Evolutionary conservation across 1,140 invertebrate genomes (phyloP).

Genomic region (Drosophila sp.): DNA sequence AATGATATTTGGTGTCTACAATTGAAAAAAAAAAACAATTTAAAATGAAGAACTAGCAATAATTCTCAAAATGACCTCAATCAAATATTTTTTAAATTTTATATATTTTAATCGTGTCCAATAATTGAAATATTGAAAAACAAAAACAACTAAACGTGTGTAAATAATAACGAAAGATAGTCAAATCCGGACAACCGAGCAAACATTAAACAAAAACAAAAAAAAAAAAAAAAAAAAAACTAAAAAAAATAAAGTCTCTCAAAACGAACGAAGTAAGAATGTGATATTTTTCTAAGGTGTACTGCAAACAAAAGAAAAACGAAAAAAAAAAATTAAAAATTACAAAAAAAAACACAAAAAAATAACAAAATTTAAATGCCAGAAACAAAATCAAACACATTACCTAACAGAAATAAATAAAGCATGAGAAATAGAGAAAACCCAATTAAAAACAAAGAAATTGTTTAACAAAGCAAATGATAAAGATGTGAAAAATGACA

Average conservation of each 20-base stretch:
- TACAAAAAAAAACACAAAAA: conserved; percentile 22
- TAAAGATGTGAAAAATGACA: conserved; percentile 48
- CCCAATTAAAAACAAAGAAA: conserved; percentile 38
- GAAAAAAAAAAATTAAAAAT: conserved; percentile 43
- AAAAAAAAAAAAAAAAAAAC: conserved; percentile 50
- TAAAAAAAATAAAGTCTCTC: conserved; percentile 79
- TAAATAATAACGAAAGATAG: conserved; percentile 47
- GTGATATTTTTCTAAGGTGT: conserved; percentile 83
- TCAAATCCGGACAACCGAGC: conserved; percentile 40
- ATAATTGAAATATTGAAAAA: conserved; percentile 7
- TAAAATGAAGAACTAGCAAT: conserved; percentile 65
- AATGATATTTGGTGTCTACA: conserved; percentile 62
- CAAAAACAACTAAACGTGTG: conserved; percentile 54
- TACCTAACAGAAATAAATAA: neutral
- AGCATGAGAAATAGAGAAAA: conserved; percentile 27
- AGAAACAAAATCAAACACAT: neutral
- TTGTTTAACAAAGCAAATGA: conserved; percentile 32
- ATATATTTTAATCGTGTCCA: conserved; percentile 76
- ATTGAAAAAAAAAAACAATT: conserved; percentile 33
- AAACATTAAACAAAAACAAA: conserved; percentile 57
- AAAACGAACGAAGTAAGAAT: conserved; percentile 83
- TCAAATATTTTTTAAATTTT: conserved; percentile 83
- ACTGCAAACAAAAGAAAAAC: conserved; percentile 60
- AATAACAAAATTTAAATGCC: conserved; percentile 8
- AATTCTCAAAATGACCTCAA: conserved; percentile 83